These are phyloP conservation scores for Nipponacmea schrenckii DNA, from an alignment of 2,888 invertebrate species.

Conservation along the genomic window DNA sequence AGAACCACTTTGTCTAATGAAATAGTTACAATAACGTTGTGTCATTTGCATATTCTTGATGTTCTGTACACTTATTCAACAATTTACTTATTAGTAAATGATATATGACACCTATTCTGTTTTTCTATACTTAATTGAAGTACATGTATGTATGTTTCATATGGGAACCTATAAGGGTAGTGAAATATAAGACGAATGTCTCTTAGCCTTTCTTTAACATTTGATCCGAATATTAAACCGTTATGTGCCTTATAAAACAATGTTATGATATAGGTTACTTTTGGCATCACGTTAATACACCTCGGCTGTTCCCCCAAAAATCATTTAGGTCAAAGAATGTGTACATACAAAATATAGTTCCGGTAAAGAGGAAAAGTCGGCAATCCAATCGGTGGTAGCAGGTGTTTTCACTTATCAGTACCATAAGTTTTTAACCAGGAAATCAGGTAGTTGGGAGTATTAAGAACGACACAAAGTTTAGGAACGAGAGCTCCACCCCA, in stretches of 20 bases:
- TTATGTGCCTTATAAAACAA: not conserved
- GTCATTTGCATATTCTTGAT: no score
- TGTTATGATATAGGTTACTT: not conserved
- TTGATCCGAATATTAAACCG: conserved; percentile 2
- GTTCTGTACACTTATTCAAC: no score
- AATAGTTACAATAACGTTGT: no score
- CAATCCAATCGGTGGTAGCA: not conserved
- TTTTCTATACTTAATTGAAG: not conserved
- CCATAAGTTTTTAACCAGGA: not conserved
- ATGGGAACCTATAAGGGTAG: not conserved
- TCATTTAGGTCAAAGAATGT: conserved; percentile 8
- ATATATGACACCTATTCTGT: no score
- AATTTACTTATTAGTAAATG: no score
- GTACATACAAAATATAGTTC: conserved; percentile 1
- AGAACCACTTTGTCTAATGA: no score
- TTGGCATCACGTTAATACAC: not conserved
- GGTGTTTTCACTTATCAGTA: not conserved
- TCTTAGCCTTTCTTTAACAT: conserved; percentile 5
- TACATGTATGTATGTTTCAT: not conserved
- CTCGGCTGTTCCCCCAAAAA: not conserved
- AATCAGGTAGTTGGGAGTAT: not conserved
- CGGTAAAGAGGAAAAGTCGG: not conserved
- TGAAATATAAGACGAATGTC: not conserved
- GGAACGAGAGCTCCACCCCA: conserved; percentile 1
- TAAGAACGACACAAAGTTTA: not conserved